These are phyloP conservation scores for Odontophorus gujanensis DNA, from an alignment of 2,113 vertebrate species.

Conservation along the genomic window DNA sequence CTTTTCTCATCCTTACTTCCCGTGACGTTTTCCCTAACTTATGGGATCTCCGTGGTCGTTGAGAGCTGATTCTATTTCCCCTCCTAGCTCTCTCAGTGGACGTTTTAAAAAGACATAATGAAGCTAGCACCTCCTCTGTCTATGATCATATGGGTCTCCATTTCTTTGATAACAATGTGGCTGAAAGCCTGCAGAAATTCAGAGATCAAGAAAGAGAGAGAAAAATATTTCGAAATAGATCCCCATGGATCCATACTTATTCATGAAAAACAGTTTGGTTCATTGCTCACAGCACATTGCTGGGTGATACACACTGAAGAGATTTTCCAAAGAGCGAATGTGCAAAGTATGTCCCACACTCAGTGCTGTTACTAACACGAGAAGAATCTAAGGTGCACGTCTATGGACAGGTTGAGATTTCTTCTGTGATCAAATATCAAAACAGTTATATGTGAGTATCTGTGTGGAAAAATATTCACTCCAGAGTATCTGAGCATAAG, in stretches of 20 bases:
- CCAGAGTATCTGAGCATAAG: background rate
- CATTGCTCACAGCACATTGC: background rate
- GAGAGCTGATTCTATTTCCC: conserved; percentile 3
- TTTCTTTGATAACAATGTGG: conserved; percentile 20
- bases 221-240: background rate
- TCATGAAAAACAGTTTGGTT: background rate
- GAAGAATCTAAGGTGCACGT: background rate
- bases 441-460: background rate
- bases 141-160: background rate
- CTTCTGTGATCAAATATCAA: background rate
- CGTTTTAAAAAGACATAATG: background rate
- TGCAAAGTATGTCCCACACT: background rate
- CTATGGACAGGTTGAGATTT: background rate
- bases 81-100: background rate
- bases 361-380: background rate
- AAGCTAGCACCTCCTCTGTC: background rate
- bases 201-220: conserved; percentile 6
- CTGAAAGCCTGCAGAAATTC: conserved; percentile 26
- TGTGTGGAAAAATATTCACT: background rate
- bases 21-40: background rate
- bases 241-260: background rate
- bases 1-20: background rate
- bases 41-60: background rate
- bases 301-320: background rate
- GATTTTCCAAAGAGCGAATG: background rate